Conservation (phyloP, 1,140 invertebrate species). For the Parasteatoda tepidariorum region DNA sequence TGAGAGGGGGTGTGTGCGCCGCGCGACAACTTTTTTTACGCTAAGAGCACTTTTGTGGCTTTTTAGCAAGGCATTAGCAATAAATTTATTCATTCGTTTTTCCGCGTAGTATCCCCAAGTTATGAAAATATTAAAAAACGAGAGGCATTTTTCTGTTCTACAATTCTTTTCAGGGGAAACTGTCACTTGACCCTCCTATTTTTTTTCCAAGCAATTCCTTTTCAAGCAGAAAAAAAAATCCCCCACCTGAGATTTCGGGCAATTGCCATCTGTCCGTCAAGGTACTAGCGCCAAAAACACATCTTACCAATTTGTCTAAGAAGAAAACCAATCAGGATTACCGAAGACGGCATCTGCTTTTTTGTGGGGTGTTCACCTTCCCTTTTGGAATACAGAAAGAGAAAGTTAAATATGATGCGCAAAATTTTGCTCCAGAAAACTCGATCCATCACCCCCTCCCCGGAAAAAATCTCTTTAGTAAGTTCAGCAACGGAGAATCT, state of each 20-base stretch:
- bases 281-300: slow-evolving; percentile 32
- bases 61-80: slow-evolving; percentile 42
- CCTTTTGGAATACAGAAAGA: not conserved
- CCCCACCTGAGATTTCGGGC: slow-evolving; percentile 4
- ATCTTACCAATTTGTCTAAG: slow-evolving; percentile 35
- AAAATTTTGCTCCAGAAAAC: slow-evolving; percentile 15
- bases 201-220: not conserved
- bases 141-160: not conserved
- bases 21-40: slow-evolving; percentile 36
- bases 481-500: slow-evolving; percentile 5
- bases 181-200: slow-evolving; percentile 31
- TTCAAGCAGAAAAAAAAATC: not conserved
- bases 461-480: not conserved
- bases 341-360: slow-evolving; percentile 24
- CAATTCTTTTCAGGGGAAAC: not conserved
- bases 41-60: not conserved
- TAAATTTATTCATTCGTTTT: slow-evolving; percentile 44
- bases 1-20: not conserved
- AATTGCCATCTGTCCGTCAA: slow-evolving; percentile 9
- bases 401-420: slow-evolving; percentile 42
- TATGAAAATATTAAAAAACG: slow-evolving; percentile 9
- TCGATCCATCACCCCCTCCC: slow-evolving; percentile 1
- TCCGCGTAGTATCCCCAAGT: slow-evolving; percentile 2
- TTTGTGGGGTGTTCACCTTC: slow-evolving; percentile 1
- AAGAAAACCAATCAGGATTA: slow-evolving; percentile 1